Evolutionary conservation across 2,797 vertebrate genomes (phyloP).

Genomic region (Pseudochromis fuscus): DNA sequence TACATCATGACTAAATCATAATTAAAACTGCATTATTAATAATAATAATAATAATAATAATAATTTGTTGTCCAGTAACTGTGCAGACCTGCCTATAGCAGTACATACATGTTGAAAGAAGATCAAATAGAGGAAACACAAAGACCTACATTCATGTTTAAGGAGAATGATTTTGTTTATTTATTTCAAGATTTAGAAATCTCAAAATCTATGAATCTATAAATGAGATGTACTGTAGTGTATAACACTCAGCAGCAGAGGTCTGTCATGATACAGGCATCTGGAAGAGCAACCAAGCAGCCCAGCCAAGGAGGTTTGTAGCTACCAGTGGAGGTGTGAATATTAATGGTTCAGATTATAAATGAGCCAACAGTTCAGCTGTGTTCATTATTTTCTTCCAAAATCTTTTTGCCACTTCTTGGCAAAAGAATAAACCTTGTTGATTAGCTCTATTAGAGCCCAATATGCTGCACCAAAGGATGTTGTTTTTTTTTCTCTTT

Average conservation of each 20-base stretch:
- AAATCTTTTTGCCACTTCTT: no score
- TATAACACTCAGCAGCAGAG: not conserved
- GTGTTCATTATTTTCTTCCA: no score
- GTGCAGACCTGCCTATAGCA: not conserved
- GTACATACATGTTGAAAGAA: not conserved
- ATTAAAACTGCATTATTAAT: slow-evolving; percentile 11
- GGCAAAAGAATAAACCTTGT: no score
- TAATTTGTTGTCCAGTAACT: slow-evolving; percentile 9
- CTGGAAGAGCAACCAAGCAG: not conserved
- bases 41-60: no score
- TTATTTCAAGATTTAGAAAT: not conserved
- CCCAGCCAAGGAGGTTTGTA: not conserved
- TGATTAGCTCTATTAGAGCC: not conserved
- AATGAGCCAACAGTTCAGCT: no score
- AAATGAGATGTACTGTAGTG: not conserved
- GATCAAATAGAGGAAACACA: slow-evolving; percentile 15
- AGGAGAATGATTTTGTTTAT: not conserved
- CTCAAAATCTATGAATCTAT: not conserved
- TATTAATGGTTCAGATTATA: no score
- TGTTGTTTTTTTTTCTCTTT: not conserved
- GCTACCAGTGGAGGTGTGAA: not conserved
- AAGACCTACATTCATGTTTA: not conserved
- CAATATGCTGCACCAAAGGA: not conserved
- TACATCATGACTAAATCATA: slow-evolving; percentile 7
- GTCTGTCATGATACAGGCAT: not conserved